phyloP scores from a whole-genome alignment of 2,113 vertebrate species.

The Stictonetta naevosa region DNA sequence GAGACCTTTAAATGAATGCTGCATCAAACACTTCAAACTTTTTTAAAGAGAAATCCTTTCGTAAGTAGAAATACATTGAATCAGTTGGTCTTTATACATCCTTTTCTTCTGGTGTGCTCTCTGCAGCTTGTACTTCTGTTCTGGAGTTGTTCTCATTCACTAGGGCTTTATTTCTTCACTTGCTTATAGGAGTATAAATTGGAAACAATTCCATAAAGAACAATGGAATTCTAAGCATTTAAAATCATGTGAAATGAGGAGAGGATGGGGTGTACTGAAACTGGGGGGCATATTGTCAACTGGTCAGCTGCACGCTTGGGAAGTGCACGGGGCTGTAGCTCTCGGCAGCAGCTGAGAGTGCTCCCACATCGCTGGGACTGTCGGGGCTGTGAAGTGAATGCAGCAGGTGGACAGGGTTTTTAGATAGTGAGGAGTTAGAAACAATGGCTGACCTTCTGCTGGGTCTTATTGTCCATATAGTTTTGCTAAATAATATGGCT shows the following conservation, averaged over 20 bases:
- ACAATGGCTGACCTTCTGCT: neutral
- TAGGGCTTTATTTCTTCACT: neutral
- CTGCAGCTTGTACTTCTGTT: neutral
- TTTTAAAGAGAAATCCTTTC: conserved; percentile 4
- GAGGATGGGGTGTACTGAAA: neutral
- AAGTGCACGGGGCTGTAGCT: neutral
- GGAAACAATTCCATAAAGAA: neutral
- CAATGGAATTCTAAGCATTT: neutral
- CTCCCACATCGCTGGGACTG: fast-evolving
- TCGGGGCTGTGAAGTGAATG: fast-evolving
- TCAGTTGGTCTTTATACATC: neutral
- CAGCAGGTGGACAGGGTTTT: fast-evolving
- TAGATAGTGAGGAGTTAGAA: neutral
- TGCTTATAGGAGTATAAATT: neutral
- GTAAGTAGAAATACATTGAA: neutral
- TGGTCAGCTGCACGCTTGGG: fast-evolving
- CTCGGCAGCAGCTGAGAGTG: neutral
- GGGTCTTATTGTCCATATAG: neutral
- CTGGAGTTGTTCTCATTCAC: neutral
- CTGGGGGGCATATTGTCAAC: neutral
- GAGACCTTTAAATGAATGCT: conserved; percentile 6
- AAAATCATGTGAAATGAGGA: neutral
- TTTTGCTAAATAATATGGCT: fast-evolving
- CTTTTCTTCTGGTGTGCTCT: neutral
- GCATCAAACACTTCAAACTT: neutral